Base-by-base conservation (phyloP, 2,113 vertebrate genomes). In the Zosterops japonicus region DNA sequence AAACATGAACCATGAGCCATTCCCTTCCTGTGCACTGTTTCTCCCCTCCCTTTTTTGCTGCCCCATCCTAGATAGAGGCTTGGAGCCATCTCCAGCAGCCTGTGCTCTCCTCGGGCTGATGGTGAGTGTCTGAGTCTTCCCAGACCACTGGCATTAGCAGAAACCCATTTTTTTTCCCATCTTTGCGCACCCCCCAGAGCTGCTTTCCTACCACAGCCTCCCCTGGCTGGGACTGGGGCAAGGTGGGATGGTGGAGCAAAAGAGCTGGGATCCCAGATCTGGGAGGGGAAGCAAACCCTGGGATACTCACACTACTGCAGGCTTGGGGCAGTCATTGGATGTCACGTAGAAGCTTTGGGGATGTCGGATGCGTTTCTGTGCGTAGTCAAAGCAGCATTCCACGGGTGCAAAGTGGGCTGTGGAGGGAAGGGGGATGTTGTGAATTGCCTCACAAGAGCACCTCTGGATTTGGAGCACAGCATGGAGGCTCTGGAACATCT, bases 251-350 rank as follows among this genome's bases (percentile, higher is more conserved):
- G 29, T 35, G 29, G 8, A 80, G 49, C 59, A 21, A 22, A 61
- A 63, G 29, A 18, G n/a, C 3, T 63, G 24, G 18, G 41, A 22
- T 55, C 41, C 6, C 4, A 17, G 17, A 9, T 61, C 13, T 1
- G 1, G 35, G 49, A 6, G 24, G 33, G 44, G 80, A 13, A 19
- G 35, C 14, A 28, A 39, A 22, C 4, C 36, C 46, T 21, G 0
- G 44, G 46, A 3, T 72, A 94, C 94, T 96, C 68, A 95, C 93
- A 96, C 94, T 4, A 95, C 42, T 23, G 94, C 91, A 11, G 42
- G 22, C 60, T 74, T 4, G 72, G 47, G 10, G 33, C 96, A 96
- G 22, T 63, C 52, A 0, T 2, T n/a, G 42, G 96, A 8, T 0
- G 60, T 93, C 42, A 9, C 0, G 1, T 94, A 96, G 87, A 81